Percentiles rank a stretch among this genome's conserved stretches.
Evolutionary conservation across 2,113 vertebrate species (phyloP).

Genomic region (Pseudois nayaur): DNA sequence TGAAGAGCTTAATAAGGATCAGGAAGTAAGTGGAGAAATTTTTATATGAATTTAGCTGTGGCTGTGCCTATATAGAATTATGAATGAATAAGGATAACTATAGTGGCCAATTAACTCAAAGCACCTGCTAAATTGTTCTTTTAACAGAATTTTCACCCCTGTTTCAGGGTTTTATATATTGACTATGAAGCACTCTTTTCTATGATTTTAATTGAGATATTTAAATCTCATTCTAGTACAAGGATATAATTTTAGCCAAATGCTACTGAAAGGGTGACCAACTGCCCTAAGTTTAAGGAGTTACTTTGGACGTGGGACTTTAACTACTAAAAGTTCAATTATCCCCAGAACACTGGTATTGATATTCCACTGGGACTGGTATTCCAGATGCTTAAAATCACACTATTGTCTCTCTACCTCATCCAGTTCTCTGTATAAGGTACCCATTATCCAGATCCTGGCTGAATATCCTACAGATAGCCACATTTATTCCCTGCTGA

Average conservation of each 20-base stretch:
- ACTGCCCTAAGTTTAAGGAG: background rate
- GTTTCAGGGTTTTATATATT: background rate
- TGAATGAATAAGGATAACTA: background rate
- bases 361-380: background rate
- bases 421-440: background rate
- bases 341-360: background rate
- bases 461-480: background rate
- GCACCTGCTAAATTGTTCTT: background rate
- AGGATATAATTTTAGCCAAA: background rate
- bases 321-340: background rate
- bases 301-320: background rate
- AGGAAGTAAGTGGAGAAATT: background rate
- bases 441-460: too few species aligned
- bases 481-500: background rate
- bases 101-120: background rate
- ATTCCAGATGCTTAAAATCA: background rate
- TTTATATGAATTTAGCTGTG: background rate
- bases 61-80: background rate
- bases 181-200: background rate
- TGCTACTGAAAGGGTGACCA: background rate
- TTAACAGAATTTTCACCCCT: background rate
- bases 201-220: background rate
- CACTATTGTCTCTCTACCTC: background rate
- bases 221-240: background rate
- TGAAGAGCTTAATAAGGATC: background rate